These are phyloP conservation scores for Campoletis sonorensis DNA, from an alignment of 1,140 invertebrate species.

Conservation along the genomic window DNA sequence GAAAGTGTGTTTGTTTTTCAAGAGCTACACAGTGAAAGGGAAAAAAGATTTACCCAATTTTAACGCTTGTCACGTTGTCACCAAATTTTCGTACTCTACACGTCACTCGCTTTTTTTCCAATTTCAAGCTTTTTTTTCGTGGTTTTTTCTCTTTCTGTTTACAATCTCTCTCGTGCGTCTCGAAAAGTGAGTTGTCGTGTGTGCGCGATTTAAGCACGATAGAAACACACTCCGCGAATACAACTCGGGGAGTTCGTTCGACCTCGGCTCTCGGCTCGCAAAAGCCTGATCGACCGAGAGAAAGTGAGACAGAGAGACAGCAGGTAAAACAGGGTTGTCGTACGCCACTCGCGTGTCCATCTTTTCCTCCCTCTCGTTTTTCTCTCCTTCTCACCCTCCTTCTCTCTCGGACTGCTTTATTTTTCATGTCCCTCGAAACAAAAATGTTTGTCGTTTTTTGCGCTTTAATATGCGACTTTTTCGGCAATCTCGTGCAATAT, in stretches of 20 bases:
- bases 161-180: background rate
- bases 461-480: background rate
- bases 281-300: constrained; percentile 6
- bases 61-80: background rate
- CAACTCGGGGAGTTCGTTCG: background rate
- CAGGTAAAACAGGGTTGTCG: background rate
- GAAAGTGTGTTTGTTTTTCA: too few relatives aligned
- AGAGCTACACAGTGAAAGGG: too few relatives aligned
- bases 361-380: background rate
- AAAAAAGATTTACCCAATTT: background rate
- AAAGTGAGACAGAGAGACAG: constrained; percentile 16
- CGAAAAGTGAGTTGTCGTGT: background rate
- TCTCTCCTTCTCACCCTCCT: background rate
- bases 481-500: background rate
- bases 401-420: background rate
- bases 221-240: background rate
- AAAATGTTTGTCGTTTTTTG: too few relatives aligned
- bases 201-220: background rate
- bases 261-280: constrained; percentile 1
- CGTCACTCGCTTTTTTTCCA: background rate
- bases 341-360: background rate
- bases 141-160: background rate
- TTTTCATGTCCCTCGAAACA: too few relatives aligned
- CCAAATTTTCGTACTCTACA: background rate
- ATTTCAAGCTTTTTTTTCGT: background rate